Percentiles rank a stretch among this genome's conserved stretches.
Conservation (phyloP, 2,888 invertebrate species). For the Caenorhabditis sp. region DNA sequence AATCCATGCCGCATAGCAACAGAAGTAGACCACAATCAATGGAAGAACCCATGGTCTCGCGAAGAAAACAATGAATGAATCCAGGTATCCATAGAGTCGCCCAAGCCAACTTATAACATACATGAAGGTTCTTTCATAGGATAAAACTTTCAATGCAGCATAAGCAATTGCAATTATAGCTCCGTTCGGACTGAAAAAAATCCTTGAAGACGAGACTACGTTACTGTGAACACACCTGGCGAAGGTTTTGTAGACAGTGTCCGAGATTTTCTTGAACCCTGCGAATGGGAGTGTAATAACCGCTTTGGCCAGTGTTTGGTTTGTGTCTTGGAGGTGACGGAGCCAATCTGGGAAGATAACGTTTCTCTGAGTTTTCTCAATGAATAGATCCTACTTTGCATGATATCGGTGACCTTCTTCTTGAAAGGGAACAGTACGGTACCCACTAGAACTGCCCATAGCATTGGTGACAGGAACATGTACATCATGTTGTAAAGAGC, state of each 20-base stretch:
- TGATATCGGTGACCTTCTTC: constrained; percentile 88
- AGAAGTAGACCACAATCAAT: constrained; percentile 76
- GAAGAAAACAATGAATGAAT: constrained; percentile 76
- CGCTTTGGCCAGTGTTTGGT: constrained; percentile 85
- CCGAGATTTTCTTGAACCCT: constrained; percentile 72
- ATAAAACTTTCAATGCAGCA: constrained; percentile 79
- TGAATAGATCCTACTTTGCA: constrained; percentile 55
- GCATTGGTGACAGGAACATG: constrained; percentile 89
- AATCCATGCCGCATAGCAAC: constrained; percentile 80
- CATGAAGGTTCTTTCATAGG: constrained; percentile 80
- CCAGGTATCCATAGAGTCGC: constrained; percentile 74
- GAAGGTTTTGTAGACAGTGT: constrained; percentile 70
- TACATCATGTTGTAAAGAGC: constrained; percentile 87
- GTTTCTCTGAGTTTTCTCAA: no score
- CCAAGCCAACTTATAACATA: constrained; percentile 76
- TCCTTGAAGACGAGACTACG: background rate
- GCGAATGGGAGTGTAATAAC: constrained; percentile 87
- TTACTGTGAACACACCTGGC: constrained; percentile 45
- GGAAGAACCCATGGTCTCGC: constrained; percentile 79
- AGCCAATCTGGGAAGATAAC: constrained; percentile 74
- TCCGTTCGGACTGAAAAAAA: constrained; percentile 74
- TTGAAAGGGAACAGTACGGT: constrained; percentile 97
- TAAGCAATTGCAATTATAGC: constrained; percentile 74
- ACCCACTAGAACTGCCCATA: constrained; percentile 98
- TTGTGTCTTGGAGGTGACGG: constrained; percentile 77